These are phyloP conservation scores for Seriola aureovittata DNA, from an alignment of 2,113 vertebrate genomes.

Conservation along the genomic window DNA sequence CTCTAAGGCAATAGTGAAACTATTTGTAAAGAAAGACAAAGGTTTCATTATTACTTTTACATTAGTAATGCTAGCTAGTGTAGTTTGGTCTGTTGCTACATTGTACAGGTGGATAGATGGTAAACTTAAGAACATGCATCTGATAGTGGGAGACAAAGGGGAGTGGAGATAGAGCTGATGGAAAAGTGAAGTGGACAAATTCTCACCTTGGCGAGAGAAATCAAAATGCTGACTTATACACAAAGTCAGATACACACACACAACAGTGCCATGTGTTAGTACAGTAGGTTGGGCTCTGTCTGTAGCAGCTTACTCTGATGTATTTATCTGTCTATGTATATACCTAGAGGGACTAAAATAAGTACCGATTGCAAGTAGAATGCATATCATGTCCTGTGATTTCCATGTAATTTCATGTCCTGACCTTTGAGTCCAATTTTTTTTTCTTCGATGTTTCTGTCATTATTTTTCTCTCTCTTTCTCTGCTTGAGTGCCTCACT, in stretches of 20 bases:
- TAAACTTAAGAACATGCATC: background rate
- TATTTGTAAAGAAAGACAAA: background rate
- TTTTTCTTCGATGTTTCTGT: background rate
- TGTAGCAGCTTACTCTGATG: background rate
- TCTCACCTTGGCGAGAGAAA: constrained; percentile 40
- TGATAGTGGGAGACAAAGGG: background rate
- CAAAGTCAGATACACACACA: constrained; percentile 2
- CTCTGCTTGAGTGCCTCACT: constrained; percentile 13
- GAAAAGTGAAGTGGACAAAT: constrained; percentile 26
- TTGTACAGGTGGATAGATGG: background rate
- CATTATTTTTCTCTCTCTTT: background rate
- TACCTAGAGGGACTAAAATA: no score
- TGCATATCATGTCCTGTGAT: background rate
- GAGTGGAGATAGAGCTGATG: background rate
- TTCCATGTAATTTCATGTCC: background rate
- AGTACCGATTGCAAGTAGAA: background rate
- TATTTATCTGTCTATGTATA: background rate
- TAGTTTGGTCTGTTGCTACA: background rate
- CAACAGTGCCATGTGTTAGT: background rate
- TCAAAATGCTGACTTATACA: constrained; percentile 49
- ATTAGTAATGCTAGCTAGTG: background rate
- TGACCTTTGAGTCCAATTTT: background rate
- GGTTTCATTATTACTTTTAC: background rate
- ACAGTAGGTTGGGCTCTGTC: background rate
- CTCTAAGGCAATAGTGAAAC: background rate